These are phyloP conservation scores for Coenonympha arcania DNA, from an alignment of 2,888 invertebrate species.

Conservation along the genomic window DNA sequence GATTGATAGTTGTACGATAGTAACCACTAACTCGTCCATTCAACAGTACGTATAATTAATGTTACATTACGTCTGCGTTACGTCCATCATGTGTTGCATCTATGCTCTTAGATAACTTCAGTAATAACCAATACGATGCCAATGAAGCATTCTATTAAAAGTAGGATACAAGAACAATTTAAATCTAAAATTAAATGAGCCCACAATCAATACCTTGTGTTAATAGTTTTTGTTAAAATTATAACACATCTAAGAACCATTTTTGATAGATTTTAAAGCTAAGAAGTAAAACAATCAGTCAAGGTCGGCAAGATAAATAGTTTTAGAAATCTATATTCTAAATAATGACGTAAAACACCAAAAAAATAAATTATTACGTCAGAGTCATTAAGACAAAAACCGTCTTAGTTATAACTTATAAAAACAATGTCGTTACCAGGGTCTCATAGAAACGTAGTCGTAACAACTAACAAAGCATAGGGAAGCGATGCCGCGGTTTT, in stretches of 20 bases:
- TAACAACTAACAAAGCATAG: conserved; percentile 13
- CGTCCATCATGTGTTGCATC: conserved; percentile 25
- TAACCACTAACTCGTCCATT: conserved; percentile 20
- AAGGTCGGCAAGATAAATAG: neutral
- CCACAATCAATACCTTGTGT: no score
- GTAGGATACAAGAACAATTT: no score
- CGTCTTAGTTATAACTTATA: conserved; percentile 6
- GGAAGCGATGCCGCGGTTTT: conserved; percentile 18
- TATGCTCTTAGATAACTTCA: conserved; percentile 23
- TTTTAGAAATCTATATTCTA: neutral
- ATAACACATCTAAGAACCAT: no score
- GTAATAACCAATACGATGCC: conserved; percentile 21
- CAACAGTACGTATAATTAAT: conserved; percentile 18
- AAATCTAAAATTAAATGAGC: neutral
- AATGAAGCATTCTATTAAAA: conserved; percentile 2
- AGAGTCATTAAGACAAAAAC: conserved; percentile 40
- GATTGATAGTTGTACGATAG: conserved; percentile 14
- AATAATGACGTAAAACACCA: neutral
- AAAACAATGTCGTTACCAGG: neutral
- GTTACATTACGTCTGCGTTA: conserved; percentile 22
- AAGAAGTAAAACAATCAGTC: neutral
- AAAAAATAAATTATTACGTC: conserved; percentile 29
- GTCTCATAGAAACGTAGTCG: neutral
- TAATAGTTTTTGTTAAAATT: no score
- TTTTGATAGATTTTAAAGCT: no score